phyloP scores from a whole-genome alignment of 2,113 vertebrate species.

The Lophotis ruficrista region DNA sequence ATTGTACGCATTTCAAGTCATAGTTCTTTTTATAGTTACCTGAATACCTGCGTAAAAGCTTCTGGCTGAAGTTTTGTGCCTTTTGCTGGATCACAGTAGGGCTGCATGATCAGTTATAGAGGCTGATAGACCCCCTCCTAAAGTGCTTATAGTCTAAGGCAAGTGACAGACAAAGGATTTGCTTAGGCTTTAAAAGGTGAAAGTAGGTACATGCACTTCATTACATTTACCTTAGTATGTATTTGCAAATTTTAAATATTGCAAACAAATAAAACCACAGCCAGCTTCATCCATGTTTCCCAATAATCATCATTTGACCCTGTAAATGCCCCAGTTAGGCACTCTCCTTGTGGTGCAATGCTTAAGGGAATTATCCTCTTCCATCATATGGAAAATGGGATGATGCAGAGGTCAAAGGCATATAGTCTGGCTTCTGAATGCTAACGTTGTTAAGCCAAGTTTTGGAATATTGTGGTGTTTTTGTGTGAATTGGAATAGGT shows the following conservation, averaged over 20 bases:
- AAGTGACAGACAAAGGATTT: not conserved
- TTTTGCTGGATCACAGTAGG: not conserved
- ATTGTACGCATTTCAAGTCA: not conserved
- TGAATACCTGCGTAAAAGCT: not conserved
- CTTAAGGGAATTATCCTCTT: not conserved
- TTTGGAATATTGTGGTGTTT: not conserved
- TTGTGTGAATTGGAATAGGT: not conserved
- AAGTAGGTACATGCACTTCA: not conserved
- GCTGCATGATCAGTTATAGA: fast-evolving
- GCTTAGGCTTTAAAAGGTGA: not conserved
- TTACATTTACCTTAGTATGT: not conserved
- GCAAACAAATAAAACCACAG: not conserved
- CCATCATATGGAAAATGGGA: not conserved
- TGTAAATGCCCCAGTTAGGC: not conserved
- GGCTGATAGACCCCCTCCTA: not conserved
- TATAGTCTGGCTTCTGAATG: not conserved
- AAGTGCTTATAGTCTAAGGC: not conserved
- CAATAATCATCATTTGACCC: not conserved
- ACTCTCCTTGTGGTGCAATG: not conserved
- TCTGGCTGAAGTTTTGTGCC: not conserved
- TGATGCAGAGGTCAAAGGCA: not conserved
- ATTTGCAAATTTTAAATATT: not conserved
- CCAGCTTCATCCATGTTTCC: not conserved
- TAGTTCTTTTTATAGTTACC: not conserved
- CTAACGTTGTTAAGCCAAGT: not conserved